A percentile compares a stretch with the other conserved stretches of the same genome.
These are phyloP conservation scores for Mimachlamys varia DNA, from an alignment of 2,888 invertebrate genomes.

Conservation along the genomic window DNA sequence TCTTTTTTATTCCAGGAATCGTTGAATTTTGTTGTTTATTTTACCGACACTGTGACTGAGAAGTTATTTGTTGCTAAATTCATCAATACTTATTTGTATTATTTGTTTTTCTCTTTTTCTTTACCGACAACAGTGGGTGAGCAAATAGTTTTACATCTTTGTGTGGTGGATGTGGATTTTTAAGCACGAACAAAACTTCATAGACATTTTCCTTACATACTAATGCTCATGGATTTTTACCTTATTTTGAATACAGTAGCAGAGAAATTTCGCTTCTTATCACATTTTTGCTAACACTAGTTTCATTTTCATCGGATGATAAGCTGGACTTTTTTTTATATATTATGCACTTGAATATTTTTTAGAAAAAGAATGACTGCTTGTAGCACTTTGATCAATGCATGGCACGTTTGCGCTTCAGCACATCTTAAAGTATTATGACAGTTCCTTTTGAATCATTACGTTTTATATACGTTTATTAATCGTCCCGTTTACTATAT, in stretches of 20 bases:
- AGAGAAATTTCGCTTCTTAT: background rate
- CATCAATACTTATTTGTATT: conserved; percentile 4
- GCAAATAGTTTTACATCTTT: conserved; percentile 33
- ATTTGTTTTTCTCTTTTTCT: conserved; percentile 12
- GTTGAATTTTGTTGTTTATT: background rate
- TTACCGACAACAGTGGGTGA: conserved; percentile 36
- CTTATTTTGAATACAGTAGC: background rate
- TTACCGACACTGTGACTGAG: background rate
- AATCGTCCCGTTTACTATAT: background rate
- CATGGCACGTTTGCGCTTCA: conserved; percentile 30
- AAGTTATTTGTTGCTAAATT: background rate
- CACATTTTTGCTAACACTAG: background rate
- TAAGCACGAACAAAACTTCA: background rate
- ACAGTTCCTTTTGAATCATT: background rate
- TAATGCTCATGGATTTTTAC: background rate
- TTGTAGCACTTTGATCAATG: background rate
- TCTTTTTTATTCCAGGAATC: conserved; percentile 26
- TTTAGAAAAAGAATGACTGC: background rate
- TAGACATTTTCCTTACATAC: background rate
- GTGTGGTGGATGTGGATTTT: conserved; percentile 9
- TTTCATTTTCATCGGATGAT: conserved; percentile 17
- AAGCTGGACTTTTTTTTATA: conserved; percentile 2
- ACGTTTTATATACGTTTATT: background rate
- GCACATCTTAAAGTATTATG: background rate
- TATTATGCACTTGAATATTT: background rate